These are phyloP conservation scores for Onychomys arenicola DNA, from an alignment of 2,797 vertebrate genomes.

Conservation along the genomic window DNA sequence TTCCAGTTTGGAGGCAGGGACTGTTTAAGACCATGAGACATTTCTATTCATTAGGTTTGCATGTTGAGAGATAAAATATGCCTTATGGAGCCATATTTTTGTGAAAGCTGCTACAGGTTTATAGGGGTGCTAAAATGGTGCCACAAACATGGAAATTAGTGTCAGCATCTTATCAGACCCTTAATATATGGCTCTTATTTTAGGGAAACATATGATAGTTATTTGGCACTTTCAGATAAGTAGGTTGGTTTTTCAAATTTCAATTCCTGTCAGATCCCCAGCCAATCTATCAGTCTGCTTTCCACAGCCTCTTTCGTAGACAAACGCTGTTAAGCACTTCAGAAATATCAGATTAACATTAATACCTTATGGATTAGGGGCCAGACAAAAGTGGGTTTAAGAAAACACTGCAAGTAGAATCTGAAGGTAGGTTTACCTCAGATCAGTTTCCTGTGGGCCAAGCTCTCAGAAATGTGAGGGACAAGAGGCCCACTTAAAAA, in stretches of 20 bases:
- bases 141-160: constrained; percentile 83
- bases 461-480: constrained; percentile 55
- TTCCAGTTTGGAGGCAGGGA: constrained; percentile 17
- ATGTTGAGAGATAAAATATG: constrained; percentile 82
- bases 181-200: constrained; percentile 81
- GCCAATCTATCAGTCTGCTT: constrained; percentile 71
- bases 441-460: constrained; percentile 41
- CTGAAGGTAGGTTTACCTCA: not conserved
- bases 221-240: constrained; percentile 75
- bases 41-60: constrained; percentile 74
- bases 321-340: constrained; percentile 71
- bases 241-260: constrained; percentile 80
- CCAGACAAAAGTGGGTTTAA: constrained; percentile 74
- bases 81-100: constrained; percentile 83
- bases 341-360: constrained; percentile 77
- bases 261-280: constrained; percentile 72
- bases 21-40: constrained; percentile 34
- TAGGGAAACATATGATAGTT: constrained; percentile 80
- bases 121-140: constrained; percentile 83
- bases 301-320: constrained; percentile 71
- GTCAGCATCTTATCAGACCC: constrained; percentile 67
- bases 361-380: constrained; percentile 67
- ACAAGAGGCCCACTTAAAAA: constrained; percentile 46
- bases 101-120: constrained; percentile 84
- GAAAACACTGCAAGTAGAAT: constrained; percentile 53